These are phyloP conservation scores for Paracanthobrama guichenoti DNA, from an alignment of 2,113 vertebrate genomes.

Conservation along the genomic window DNA sequence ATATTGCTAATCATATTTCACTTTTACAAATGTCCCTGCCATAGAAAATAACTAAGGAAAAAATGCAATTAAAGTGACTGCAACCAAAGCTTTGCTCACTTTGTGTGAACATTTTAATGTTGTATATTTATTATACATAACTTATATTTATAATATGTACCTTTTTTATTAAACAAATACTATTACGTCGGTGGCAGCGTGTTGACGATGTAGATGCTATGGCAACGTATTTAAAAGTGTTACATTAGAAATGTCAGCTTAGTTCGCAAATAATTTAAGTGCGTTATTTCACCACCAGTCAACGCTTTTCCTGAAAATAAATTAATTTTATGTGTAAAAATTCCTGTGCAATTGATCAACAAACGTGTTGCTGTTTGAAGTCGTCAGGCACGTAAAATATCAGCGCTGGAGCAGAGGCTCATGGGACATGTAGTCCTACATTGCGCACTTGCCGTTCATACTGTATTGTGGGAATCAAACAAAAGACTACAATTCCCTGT, in stretches of 20 bases:
- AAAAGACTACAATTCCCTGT: conserved; percentile 61
- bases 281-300: not conserved
- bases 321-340: not conserved
- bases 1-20: not conserved
- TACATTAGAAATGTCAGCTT: not conserved
- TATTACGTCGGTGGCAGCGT: no score
- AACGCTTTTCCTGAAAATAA: not conserved
- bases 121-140: no score
- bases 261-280: not conserved
- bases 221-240: not conserved
- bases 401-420: not conserved
- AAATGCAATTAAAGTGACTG: conserved; percentile 5
- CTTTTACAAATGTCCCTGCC: not conserved
- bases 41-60: not conserved
- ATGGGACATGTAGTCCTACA: conserved; percentile 53
- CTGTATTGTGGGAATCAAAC: no score
- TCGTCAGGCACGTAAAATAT: not conserved
- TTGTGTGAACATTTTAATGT: not conserved
- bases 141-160: no score
- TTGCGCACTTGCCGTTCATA: no score
- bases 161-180: no score
- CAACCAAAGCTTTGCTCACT: not conserved
- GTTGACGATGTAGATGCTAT: not conserved
- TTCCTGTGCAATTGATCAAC: not conserved
- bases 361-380: conserved; percentile 6